Evolutionary conservation across 2,888 invertebrate species (phyloP).

Genomic region (Oscheius myriophilus): DNA sequence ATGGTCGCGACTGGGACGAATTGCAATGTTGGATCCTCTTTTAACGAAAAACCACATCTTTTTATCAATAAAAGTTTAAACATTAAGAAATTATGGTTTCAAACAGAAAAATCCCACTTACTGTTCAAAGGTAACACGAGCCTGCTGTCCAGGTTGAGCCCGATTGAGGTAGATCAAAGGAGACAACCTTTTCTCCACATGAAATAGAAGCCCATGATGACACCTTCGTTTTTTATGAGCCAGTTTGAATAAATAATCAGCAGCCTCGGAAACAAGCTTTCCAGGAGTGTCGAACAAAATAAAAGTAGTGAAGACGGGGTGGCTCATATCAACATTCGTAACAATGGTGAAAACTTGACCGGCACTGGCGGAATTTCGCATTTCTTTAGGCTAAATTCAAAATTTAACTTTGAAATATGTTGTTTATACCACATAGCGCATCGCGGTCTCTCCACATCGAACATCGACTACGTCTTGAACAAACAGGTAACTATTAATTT

Average conservation of each 20-base stretch:
- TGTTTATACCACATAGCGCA: conserved; percentile 21
- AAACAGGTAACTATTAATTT: conserved; percentile 23
- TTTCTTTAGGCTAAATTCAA: conserved; percentile 8
- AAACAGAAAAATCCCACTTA: background rate
- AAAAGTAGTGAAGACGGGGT: conserved; percentile 19
- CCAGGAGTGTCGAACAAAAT: conserved; percentile 8
- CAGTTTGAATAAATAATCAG: conserved; percentile 40
- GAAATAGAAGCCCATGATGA: conserved; percentile 57
- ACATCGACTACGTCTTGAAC: conserved; percentile 54
- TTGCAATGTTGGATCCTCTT: no score
- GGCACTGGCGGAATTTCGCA: conserved; percentile 9
- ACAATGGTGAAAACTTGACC: conserved; percentile 45
- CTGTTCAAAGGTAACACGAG: conserved; percentile 9
- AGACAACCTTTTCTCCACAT: conserved; percentile 53
- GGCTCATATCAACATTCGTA: conserved; percentile 23
- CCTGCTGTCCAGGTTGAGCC: background rate
- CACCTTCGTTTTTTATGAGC: conserved; percentile 42
- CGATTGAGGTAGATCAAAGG: conserved; percentile 44
- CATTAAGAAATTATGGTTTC: no score
- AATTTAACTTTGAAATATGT: background rate
- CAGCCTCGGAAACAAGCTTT: background rate
- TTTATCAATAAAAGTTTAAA: no score
- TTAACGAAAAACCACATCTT: no score
- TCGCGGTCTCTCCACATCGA: conserved; percentile 33
- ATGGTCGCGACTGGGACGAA: no score